These are phyloP conservation scores for Camponotus floridanus DNA, from an alignment of 1,140 invertebrate genomes.

Conservation along the genomic window DNA sequence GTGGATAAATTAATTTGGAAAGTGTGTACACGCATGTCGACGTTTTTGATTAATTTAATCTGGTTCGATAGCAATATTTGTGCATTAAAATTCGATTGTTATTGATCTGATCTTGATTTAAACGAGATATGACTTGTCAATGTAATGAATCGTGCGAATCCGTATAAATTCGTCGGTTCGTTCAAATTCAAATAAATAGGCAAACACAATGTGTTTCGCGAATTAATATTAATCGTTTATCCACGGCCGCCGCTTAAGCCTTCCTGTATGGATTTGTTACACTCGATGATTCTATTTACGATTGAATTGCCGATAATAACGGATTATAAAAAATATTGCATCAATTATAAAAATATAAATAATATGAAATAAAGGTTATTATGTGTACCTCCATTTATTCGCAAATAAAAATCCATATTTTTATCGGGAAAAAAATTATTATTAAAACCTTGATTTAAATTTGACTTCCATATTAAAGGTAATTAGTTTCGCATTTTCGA, in stretches of 20 bases:
- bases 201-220: conserved; percentile 34
- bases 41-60: conserved; percentile 58
- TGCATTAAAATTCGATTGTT: conserved; percentile 26
- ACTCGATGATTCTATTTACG: conserved; percentile 45
- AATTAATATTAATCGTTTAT: conserved; percentile 60
- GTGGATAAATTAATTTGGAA: conserved; percentile 34
- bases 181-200: conserved; percentile 53
- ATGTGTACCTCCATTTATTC: neutral
- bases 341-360: conserved; percentile 20
- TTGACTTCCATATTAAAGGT: neutral
- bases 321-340: neutral
- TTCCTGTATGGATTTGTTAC: conserved; percentile 54
- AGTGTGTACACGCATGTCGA: conserved; percentile 2
- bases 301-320: conserved; percentile 37
- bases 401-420: neutral
- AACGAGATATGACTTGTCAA: conserved; percentile 55
- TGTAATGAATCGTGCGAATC: conserved; percentile 55
- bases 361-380: neutral
- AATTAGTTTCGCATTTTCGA: neutral
- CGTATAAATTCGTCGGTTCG: conserved; percentile 33
- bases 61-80: conserved; percentile 24
- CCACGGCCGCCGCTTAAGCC: conserved; percentile 43
- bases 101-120: conserved; percentile 52
- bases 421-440: neutral
- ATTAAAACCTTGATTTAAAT: neutral